A percentile compares a stretch with the other conserved stretches of the same genome.
phyloP scores from a whole-genome alignment of 2,113 vertebrate species.

The Apodemus sylvaticus region DNA sequence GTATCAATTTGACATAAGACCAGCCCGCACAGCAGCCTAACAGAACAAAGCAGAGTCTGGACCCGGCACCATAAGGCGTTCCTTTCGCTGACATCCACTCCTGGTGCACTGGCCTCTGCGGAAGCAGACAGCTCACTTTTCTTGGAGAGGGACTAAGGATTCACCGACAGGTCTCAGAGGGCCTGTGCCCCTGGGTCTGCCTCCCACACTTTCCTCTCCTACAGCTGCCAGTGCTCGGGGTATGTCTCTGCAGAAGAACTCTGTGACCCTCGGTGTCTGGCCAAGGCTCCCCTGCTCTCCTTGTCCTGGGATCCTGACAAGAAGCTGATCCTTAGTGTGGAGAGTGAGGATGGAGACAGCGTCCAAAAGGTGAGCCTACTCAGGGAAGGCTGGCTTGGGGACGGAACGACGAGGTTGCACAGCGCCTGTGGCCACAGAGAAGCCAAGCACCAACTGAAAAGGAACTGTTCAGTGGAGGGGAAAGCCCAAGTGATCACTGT shows the following conservation, averaged over 20 bases:
- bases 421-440: background rate
- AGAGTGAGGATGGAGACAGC: background rate
- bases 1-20: background rate
- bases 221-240: slow-evolving; percentile 89
- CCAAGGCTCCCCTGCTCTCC: slow-evolving; percentile 87
- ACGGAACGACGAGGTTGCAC: background rate
- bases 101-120: background rate
- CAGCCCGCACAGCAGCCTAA: too few species aligned
- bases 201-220: background rate
- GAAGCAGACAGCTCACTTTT: background rate
- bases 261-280: slow-evolving; percentile 90
- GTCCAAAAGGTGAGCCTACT: background rate
- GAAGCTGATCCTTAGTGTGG: slow-evolving; percentile 86
- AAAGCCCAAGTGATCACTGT: background rate
- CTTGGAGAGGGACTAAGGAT: background rate
- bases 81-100: background rate
- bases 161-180: background rate
- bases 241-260: slow-evolving; percentile 93
- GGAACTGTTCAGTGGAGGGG: rapidly evolving
- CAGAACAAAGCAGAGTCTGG: background rate
- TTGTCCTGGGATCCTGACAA: slow-evolving; percentile 83
- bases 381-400: slow-evolving; percentile 24
- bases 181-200: rapidly evolving
- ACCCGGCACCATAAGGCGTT: rapidly evolving
- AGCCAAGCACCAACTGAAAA: rapidly evolving